Base-by-base conservation (phyloP, 1,140 invertebrate species). In the Solen grandis region DNA sequence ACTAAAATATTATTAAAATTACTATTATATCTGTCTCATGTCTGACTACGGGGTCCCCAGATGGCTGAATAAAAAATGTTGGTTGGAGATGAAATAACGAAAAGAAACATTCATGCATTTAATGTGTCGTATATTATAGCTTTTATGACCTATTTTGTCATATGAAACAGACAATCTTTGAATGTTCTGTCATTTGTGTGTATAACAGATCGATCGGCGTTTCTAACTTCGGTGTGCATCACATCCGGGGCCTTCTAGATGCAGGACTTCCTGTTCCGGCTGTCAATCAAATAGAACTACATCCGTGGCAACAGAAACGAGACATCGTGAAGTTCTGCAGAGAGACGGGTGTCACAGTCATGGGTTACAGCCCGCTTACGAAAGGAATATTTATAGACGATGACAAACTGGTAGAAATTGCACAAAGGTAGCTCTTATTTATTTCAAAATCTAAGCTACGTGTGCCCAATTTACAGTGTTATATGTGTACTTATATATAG, bases 261-360 rank as follows among this genome's bases (percentile, higher is more conserved):
- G 80, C 86, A 5, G 87, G 86, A 5, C 52, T 84, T 22, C 88
- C 89, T 13, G 74, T 66, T 0, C 89, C 89, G 41, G 69, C 83
- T 27, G 88, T 90, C 50, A 90, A 90, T 62, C 89, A 90, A 69
- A 88, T 91, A 33, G 90, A 91, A 76, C 77, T 91, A 1, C 88
- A 91, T 54, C 87, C 87, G 8, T 90, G 84, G 83, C 84, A 81
- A 62, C 82, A 80, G 60, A 84, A 87, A 46, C 27, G 27, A 2
- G 83, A 86, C 0, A 66, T 89, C 8, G 89, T 90, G 1, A 50
- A 87, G 19, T 90, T 87, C 65, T 90, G 89, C 73, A 59, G 65
- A 46, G 35, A 85, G 14, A 75, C 90, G 68, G 73, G 57, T 1
- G 89, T 90, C 19, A 69, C 85, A 36, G 81, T 90, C 13, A 89